Evolutionary conservation across 1,140 invertebrate species (phyloP).

Genomic region (Macrosteles quadrilineatus): DNA sequence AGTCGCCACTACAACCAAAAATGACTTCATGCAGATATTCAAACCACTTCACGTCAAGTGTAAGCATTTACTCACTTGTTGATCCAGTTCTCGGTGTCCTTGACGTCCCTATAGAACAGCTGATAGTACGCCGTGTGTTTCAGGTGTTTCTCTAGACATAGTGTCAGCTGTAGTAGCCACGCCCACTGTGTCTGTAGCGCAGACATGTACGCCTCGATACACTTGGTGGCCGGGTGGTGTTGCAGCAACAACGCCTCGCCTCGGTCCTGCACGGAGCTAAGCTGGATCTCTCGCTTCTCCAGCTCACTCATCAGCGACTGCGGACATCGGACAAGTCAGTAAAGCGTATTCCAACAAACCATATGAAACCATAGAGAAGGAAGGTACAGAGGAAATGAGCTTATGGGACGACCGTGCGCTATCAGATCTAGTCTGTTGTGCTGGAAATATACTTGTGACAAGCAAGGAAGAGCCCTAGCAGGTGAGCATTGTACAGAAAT

Average conservation of each 20-base stretch:
- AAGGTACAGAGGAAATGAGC: no score
- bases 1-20: no score
- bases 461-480: no score
- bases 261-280: constrained; percentile 92
- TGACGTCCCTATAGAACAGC: constrained; percentile 88
- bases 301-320: constrained; percentile 93
- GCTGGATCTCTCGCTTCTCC: constrained; percentile 93
- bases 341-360: neutral
- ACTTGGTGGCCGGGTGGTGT: constrained; percentile 93
- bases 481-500: no score
- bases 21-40: no score
- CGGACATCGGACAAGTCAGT: no score
- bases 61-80: constrained; percentile 76
- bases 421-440: no score
- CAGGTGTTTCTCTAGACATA: constrained; percentile 94
- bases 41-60: no score
- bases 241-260: constrained; percentile 91
- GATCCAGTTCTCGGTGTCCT: constrained; percentile 90
- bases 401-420: no score
- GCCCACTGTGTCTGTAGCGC: constrained; percentile 98
- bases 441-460: no score
- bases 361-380: no score
- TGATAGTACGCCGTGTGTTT: constrained; percentile 90
- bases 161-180: constrained; percentile 91
- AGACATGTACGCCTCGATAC: constrained; percentile 92